Base-by-base conservation (phyloP, 2,113 vertebrate species). In the Nansenia antarctica region DNA sequence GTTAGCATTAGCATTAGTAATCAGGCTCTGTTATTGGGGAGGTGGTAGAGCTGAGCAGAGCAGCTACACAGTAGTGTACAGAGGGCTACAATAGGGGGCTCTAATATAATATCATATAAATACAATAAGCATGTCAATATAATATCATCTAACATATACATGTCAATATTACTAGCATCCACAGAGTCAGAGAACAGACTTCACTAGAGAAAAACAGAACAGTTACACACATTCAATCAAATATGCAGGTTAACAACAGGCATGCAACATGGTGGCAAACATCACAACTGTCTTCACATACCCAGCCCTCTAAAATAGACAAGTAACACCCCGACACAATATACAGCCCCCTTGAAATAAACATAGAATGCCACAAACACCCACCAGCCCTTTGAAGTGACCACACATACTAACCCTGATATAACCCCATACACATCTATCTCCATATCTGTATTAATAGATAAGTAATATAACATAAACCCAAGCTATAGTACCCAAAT, bases 121-220 rank as follows among this genome's bases (percentile, higher is more conserved):
- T 30, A 15, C 5, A 42, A 42, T 42, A 42, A 42, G 18, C 39
- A 18, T 2, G 39, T 18, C 14, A 14, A 42, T 0, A 42, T 42
- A 18, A 39, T 39, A 39, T 5, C 1, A 37, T 3, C 35, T 3
- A 37, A 11, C 12, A 37, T 37, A 37, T 9, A 37, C 35, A 37
- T 6, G 35, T 37, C 35, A 9, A 61, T 22, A 24, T 61, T 2
- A 59, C n/a, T 15, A 60, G 31, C 18, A 32, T 30, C 58, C 18
- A 34, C 58, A 60, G 11, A 31, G 32, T 60, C 22, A 62, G 34
- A 32, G 37, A 34, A 62, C 42, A 47, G 45, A 47, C 45, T 37
- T 42, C 60, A 62, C 22, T 62, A 52, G 31, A 47, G 22, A 52
- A 18, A 52, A 65, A 65, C 63, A 65, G 18, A n/a, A 5, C 0